Base-by-base conservation (phyloP, 1,140 invertebrate genomes). In the Drosophila leontia region DNA sequence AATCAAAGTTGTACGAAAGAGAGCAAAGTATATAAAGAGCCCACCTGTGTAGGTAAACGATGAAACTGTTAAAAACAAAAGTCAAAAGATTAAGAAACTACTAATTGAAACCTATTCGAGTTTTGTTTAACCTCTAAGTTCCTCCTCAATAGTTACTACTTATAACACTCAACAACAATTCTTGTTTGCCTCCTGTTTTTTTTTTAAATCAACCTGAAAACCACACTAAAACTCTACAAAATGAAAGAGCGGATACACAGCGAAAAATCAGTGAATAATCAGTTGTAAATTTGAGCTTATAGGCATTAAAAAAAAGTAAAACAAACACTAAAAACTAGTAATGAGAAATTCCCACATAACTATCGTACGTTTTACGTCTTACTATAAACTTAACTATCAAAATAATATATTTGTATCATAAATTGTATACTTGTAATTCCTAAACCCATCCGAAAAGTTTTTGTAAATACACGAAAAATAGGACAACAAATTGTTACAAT, bases 201-300 rank as follows among this genome's bases (percentile, higher is more conserved):
- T 12, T 13, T 39, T 50, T 15, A 42, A 68, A 13, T 45, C 61
- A 51, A 42, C 35, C 45, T 11, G n/a, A 35, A 37, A 37, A 61
- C 41, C 47, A 42, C 29, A 56, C 48, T 51, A 51, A 51, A 51
- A 17, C 29, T 41, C 35, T 29, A 71, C 42, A 17, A 15, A 34
- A 19, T 9, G 7, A 34, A 37, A 26, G 44, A 48, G 53, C 32
- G 55, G 7, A 59, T 13, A 42, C 42, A 65, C 64, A 68, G 64
- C 64, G 62, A 69, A 67, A 68, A 51, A 78, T 69, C 71, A 69
- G 71, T 60, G 78, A 85, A 74, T 78, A 90, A 90, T 90, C 85
- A 90, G 85, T 90, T 90, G 85, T 84, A 90, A 90, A 90, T 90
- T 90, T 90, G 85, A 90, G 85, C 85, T 90, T 90, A 90, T 90